Base-by-base conservation (phyloP, 2,888 invertebrate species). In the Ectemnius cavifrons region DNA sequence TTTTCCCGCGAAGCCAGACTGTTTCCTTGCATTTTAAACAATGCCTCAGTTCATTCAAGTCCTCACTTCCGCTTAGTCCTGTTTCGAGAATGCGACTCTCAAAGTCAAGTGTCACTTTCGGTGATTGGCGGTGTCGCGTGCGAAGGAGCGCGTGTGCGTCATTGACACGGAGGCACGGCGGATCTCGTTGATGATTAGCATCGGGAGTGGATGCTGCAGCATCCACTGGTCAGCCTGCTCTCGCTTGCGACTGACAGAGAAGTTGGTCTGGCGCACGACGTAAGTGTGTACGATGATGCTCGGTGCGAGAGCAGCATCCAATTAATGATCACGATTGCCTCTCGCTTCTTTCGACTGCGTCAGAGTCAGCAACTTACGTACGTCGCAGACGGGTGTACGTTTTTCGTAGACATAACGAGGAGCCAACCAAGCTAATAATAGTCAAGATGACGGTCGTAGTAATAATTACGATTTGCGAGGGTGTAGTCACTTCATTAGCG, bases 391-490 rank as follows among this genome's bases (percentile, higher is more conserved):
- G n/a, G 27, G 56, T n/a, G 46, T 28, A 27, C 49, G 60, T 13
- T 45, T 68, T 69, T 63, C 47, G 57, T 57, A 77, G 70, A 77
- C 70, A 71, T 52, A 75, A 81, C 73, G 71, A 52, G 67, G 57
- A 66, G 37, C 37, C 63, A 61, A 52, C 59, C 57, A 49, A 58
- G 63, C 73, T 77, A 79, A 75, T 79, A 83, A 77, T 75, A 77
- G 75, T 61, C 73, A 66, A 49, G 81, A 83, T 83, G 80, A 83
- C 82, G 84, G 66, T 75, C 66, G 82, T 77, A 65, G 71, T 67
- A 73, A 74, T 81, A 77, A 83, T 77, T 74, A 49, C 66, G 58
- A 58, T 46, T 45, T 28, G 68, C 64, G 63, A 68, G 46, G 28
- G 27, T 58, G 46, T 71, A 60, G 67, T 14, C 52, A 56, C 11